Evolutionary conservation across 2,888 invertebrate genomes (phyloP), one percentile per base, ranked within the genome.

Genomic region (Papilio gigon): DNA sequence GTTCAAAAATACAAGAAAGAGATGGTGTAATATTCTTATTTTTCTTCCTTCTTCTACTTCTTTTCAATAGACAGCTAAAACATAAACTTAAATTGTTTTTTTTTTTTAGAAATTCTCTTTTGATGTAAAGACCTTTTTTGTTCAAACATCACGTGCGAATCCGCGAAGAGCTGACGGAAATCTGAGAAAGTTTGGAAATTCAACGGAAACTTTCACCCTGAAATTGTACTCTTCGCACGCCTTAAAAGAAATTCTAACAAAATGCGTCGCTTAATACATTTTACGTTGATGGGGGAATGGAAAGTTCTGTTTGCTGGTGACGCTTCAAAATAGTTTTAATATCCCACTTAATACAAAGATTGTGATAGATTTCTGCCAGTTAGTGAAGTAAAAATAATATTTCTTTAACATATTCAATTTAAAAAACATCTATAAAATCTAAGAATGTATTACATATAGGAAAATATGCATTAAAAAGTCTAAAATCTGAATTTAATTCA

Each of bases 211-310:
- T 73, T 68, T 73, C 72, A 62, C 70, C 65, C 72, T 70, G 70
- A 73, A 73, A 72, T 71, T 67, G 60, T 72, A 61, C 77, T 76
- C 74, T 74, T 76, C 73, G 70, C 74, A 73, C 74, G 61, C 74
- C 71, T 73, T 69, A 71, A 73, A 74, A 74, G 75, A 78, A 77
- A 78, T 76, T 74, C 67, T 73, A 76, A 76, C 72, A 72, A 76
- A 78, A 78, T 73, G 74, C 73, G 74, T 71, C 76, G 71, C 72
- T 75, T 78, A 76, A 79, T 78, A 80, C 78, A 78, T 79, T 79
- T 74, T 72, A 71, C 69, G 72, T 71, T 73, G 74, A 77, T 74
- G 73, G 73, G 67, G 40, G 61, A 64, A 65, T 60, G 59, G 50
- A 58, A 58, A 68, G 68, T 35, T 63, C 35, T 58, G 25, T 56